phyloP scores from a whole-genome alignment of 1,140 invertebrate species.

The Drosophila parabipectinata region DNA sequence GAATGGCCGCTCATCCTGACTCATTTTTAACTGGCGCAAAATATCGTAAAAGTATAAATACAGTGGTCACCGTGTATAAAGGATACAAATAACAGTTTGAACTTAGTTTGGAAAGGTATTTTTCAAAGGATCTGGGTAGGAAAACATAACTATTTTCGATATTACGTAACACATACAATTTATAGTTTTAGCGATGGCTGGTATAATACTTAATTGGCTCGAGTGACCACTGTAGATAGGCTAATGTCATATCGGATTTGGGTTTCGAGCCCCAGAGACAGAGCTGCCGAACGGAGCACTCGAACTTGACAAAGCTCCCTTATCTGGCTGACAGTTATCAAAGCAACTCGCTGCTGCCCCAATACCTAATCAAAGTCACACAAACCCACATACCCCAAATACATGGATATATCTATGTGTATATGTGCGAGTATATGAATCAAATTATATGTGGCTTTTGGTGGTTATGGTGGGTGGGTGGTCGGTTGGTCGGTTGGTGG shows the following conservation, averaged over 20 bases:
- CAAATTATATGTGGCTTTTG: slow-evolving; percentile 44
- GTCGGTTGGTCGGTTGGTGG: too few species aligned
- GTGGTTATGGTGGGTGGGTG: slow-evolving; percentile 15
- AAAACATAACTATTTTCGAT: background rate
- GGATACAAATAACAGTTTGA: background rate
- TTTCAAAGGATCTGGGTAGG: background rate
- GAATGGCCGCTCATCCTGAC: slow-evolving; percentile 31
- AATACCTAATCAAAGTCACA: slow-evolving; percentile 45
- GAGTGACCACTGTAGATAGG: slow-evolving; percentile 51
- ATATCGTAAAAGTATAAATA: slow-evolving; percentile 33
- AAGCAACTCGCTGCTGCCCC: slow-evolving; percentile 27
- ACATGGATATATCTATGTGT: slow-evolving; percentile 4
- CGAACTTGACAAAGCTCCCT: slow-evolving; percentile 66
- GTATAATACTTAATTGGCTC: background rate
- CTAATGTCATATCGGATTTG: slow-evolving; percentile 67
- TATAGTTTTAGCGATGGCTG: background rate
- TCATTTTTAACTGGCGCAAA: slow-evolving; percentile 41
- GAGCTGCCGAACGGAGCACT: slow-evolving; percentile 45
- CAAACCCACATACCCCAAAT: slow-evolving; percentile 11
- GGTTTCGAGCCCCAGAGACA: slow-evolving; percentile 38
- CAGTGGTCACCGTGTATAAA: slow-evolving; percentile 3
- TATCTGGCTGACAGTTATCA: slow-evolving; percentile 71
- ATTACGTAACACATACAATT: background rate
- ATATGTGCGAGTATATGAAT: slow-evolving; percentile 30
- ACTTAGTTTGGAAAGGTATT: background rate